phyloP scores from a whole-genome alignment of 2,113 vertebrate species.

The Pteruthius melanotis region DNA sequence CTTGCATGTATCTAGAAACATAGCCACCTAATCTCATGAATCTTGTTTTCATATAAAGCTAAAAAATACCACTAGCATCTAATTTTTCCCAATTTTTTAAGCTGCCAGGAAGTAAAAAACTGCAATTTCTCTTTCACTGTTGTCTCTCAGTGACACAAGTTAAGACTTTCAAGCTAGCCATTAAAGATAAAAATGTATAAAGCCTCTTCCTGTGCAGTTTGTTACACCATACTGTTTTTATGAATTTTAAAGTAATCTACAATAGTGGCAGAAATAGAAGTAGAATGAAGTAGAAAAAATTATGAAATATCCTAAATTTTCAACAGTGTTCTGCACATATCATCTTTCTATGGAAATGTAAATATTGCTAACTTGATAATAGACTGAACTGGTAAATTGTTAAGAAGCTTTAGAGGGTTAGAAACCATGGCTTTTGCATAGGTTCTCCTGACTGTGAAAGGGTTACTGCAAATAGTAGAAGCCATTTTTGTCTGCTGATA shows the following conservation, averaged over 20 bases:
- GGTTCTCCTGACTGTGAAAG: neutral
- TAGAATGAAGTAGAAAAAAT: neutral
- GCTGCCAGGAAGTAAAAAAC: constrained; percentile 7
- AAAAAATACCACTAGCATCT: neutral
- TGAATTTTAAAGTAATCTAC: neutral
- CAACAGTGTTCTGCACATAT: neutral
- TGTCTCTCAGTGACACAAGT: constrained; percentile 24
- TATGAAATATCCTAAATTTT: neutral
- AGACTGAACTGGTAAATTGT: neutral
- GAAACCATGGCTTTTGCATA: constrained; percentile 4
- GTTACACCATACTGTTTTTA: neutral
- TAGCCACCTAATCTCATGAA: neutral
- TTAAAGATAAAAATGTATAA: constrained; percentile 23
- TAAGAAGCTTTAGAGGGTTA: constrained; percentile 16
- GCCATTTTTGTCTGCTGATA: constrained; percentile 45
- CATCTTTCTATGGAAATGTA: neutral
- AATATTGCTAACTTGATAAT: constrained; percentile 5
- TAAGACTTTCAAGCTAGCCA: constrained; percentile 42
- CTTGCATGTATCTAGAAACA: neutral
- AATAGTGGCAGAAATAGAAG: neutral
- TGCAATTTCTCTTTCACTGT: constrained; percentile 28
- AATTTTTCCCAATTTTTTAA: neutral
- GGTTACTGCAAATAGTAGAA: neutral
- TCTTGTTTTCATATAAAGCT: neutral
- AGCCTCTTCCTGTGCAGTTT: neutral